Conservation (phyloP, 2,888 invertebrate genomes). For the Ditylenchus weischeri region DNA sequence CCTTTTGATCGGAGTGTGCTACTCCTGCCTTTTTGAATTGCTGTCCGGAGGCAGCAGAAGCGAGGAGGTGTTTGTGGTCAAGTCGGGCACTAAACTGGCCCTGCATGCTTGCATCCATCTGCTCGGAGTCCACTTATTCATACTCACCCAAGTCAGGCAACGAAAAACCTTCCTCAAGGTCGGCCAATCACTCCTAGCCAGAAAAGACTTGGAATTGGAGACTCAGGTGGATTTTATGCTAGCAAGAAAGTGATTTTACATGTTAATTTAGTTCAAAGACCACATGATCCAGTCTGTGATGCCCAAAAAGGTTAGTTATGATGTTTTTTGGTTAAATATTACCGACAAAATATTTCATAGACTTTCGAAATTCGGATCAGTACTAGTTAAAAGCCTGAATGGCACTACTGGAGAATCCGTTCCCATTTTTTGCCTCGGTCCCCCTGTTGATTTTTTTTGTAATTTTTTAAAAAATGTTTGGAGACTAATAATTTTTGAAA, state of each 20-base stretch:
- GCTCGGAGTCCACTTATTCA: slow-evolving; percentile 84
- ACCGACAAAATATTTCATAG: no score
- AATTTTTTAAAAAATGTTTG: no score
- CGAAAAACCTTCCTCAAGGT: slow-evolving; percentile 92
- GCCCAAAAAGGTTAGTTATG: slow-evolving; percentile 69
- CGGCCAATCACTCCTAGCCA: slow-evolving; percentile 83
- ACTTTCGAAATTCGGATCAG: no score
- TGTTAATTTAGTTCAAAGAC: slow-evolving; percentile 73
- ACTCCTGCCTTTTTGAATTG: slow-evolving; percentile 81
- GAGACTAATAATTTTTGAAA: no score
- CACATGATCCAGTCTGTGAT: slow-evolving; percentile 96
- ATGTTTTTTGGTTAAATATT: background rate
- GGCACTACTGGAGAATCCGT: no score
- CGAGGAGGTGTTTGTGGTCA: slow-evolving; percentile 20
- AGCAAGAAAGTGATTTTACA: no score
- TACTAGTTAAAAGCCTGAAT: no score
- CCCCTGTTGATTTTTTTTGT: no score
- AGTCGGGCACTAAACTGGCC: slow-evolving; percentile 37
- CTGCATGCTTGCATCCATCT: slow-evolving; percentile 84
- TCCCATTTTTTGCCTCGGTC: no score
- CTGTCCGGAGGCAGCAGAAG: slow-evolving; percentile 61
- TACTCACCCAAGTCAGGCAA: slow-evolving; percentile 81
- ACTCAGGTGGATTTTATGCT: slow-evolving; percentile 65
- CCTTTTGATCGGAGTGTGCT: slow-evolving; percentile 74
- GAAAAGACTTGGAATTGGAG: slow-evolving; percentile 84